phyloP scores from a whole-genome alignment of 2,797 vertebrate genomes.

The Sternarchorhynchus goeldii region DNA sequence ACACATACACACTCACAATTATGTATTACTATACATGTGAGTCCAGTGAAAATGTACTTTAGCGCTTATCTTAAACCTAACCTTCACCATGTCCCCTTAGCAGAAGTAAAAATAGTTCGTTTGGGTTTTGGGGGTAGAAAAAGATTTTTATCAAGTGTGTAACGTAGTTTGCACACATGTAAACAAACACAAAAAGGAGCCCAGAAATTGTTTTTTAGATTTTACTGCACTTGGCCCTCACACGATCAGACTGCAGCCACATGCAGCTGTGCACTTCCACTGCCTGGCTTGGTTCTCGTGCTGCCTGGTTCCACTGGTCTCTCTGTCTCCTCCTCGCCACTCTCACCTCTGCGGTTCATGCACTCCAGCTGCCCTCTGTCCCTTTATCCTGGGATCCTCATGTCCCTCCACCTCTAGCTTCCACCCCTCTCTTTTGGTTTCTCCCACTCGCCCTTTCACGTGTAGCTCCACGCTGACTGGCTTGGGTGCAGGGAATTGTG shows the following conservation, averaged over 20 bases:
- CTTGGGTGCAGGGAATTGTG: slow-evolving; percentile 3
- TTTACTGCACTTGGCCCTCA: no score
- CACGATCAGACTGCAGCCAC: no score
- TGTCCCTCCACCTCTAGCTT: slow-evolving; percentile 21
- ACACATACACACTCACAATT: neutral
- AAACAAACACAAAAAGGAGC: no score
- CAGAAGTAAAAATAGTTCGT: no score
- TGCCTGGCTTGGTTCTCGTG: neutral
- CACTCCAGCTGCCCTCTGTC: slow-evolving; percentile 11
- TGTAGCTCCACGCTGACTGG: slow-evolving; percentile 26
- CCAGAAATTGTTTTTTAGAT: no score
- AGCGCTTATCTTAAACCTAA: neutral
- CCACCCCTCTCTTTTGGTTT: slow-evolving; percentile 39
- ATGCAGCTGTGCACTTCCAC: no score
- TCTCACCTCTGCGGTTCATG: slow-evolving; percentile 22
- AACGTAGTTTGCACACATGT: no score
- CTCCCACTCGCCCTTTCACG: slow-evolving; percentile 33
- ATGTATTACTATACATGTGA: slow-evolving; percentile 7
- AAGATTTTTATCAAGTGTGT: no score
- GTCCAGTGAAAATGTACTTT: neutral
- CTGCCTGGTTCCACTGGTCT: neutral
- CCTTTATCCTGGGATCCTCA: slow-evolving; percentile 34
- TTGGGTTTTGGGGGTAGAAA: no score
- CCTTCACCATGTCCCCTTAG: no score
- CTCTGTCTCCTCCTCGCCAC: slow-evolving; percentile 4